Evolutionary conservation across 2,113 vertebrate species (phyloP), one percentile per base, ranked within the genome.

Genomic region (Falcunculus frontatus): DNA sequence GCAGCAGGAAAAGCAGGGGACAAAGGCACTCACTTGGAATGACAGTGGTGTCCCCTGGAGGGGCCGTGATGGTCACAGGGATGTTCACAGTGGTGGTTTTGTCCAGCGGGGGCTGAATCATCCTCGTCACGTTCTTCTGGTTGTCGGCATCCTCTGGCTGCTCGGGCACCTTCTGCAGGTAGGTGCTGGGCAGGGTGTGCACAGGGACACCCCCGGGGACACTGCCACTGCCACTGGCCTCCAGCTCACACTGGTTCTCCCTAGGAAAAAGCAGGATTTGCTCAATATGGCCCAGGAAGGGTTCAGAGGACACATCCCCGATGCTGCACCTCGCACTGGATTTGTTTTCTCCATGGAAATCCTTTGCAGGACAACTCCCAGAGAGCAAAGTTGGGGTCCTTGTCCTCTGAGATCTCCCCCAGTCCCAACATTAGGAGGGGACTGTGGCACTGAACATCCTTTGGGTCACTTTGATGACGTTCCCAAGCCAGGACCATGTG

Each of bases 121-220:
- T 99, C 52, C 98, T 97, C 4, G 97, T 98, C 59, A 99, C 98
- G 0, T 99, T 99, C 74, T 97, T 98, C 97, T 99, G 99, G 95
- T 99, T 99, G 96, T 99, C 99, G 0, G 98, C 98, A 27, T 99
- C 99, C 95, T 99, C 99, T 0, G 98, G 98, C 85, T 98, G 98
- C 60, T 99, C 98, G 0, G 97, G 96, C 23, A 98, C 97, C 95
- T 98, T 99, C 90, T 97, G 98, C 16, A 97, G 97, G 23, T 96
- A 98, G 4, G 98, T 97, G 89, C 96, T 98, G 87, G 98, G 98
- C 91, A 98, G 96, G 17, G 98, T 83, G 30, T 97, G 98, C 63
- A 95, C 90, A 0, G 97, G 97, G 29, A 97, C 97, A 2, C 77
- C 96, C 11, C 94, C 89, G 0, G 98, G 97, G 30, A 94, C 97